Percentiles rank a stretch among this genome's conserved stretches.
Conservation (phyloP, 2,888 invertebrate species). For the Thysanoteuthis rhombus region DNA sequence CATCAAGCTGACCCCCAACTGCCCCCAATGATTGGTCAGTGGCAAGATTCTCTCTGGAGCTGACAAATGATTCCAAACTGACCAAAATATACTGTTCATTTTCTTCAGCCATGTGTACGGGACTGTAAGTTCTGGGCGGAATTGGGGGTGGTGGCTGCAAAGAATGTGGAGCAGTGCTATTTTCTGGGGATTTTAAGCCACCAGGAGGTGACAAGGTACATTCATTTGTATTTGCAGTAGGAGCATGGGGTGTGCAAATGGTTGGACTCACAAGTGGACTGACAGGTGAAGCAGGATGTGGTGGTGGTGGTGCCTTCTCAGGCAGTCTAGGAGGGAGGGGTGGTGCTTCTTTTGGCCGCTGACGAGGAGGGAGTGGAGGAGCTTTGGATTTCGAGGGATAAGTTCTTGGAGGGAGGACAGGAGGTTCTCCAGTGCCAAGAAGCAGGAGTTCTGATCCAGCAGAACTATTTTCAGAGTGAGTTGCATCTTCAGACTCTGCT, state of each 20-base stretch:
- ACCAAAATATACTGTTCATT: constrained; percentile 56
- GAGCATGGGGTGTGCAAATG: constrained; percentile 31
- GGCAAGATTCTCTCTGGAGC: constrained; percentile 50
- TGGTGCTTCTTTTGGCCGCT: constrained; percentile 49
- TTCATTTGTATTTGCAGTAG: constrained; percentile 30
- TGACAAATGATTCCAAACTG: constrained; percentile 59
- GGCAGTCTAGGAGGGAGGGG: constrained; percentile 55
- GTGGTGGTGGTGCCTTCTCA: constrained; percentile 33
- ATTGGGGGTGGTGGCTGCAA: constrained; percentile 53
- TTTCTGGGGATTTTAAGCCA: constrained; percentile 35
- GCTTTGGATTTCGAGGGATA: constrained; percentile 47
- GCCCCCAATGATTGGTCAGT: constrained; percentile 38
- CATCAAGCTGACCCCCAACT: constrained; percentile 35
- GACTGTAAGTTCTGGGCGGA: constrained; percentile 61
- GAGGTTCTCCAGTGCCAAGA: constrained; percentile 41
- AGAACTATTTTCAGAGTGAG: constrained; percentile 20
- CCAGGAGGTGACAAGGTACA: constrained; percentile 30
- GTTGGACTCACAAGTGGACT: constrained; percentile 25
- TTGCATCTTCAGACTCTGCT: not conserved
- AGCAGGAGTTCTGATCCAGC: constrained; percentile 26
- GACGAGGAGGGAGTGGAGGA: constrained; percentile 57
- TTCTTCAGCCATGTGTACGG: constrained; percentile 50
- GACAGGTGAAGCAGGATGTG: constrained; percentile 32
- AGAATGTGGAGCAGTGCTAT: not conserved
- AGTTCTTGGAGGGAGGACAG: constrained; percentile 58